These are phyloP conservation scores for Larimichthys crocea DNA, from an alignment of 2,113 vertebrate species.

Conservation along the genomic window DNA sequence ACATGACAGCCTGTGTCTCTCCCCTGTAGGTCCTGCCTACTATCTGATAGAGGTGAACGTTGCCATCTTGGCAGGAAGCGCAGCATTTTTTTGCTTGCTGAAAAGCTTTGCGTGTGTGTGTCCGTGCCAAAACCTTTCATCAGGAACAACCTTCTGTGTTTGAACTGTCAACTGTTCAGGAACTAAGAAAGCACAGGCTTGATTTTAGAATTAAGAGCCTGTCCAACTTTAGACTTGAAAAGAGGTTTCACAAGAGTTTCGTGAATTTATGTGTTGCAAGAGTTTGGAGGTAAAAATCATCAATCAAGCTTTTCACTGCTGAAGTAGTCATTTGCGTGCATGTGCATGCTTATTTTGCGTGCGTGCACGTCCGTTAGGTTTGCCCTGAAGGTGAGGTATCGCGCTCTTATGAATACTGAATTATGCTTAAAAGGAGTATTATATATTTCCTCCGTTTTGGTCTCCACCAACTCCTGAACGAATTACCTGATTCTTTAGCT, in stretches of 20 bases:
- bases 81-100: conserved; percentile 50
- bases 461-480: conserved; percentile 15
- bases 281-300: conserved; percentile 32
- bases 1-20: conserved; percentile 43
- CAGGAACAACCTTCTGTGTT: conserved; percentile 46
- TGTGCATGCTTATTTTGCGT: background rate
- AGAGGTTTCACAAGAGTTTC: background rate
- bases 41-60: conserved; percentile 51
- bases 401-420: background rate
- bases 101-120: conserved; percentile 53
- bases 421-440: background rate
- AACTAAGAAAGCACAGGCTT: conserved; percentile 34
- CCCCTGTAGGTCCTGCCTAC: conserved; percentile 58
- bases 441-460: conserved; percentile 23
- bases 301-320: background rate
- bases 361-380: background rate
- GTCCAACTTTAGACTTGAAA: conserved; percentile 15
- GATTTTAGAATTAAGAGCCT: conserved; percentile 30
- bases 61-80: conserved; percentile 68
- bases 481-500: background rate
- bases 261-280: conserved; percentile 24
- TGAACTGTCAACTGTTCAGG: conserved; percentile 42
- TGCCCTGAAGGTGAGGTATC: background rate
- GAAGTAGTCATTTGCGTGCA: background rate
- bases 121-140: conserved; percentile 52